Evolutionary conservation across 2,888 invertebrate genomes (phyloP), one percentile per base, ranked within the genome.

Genomic region (Drosophila quinaria): DNA sequence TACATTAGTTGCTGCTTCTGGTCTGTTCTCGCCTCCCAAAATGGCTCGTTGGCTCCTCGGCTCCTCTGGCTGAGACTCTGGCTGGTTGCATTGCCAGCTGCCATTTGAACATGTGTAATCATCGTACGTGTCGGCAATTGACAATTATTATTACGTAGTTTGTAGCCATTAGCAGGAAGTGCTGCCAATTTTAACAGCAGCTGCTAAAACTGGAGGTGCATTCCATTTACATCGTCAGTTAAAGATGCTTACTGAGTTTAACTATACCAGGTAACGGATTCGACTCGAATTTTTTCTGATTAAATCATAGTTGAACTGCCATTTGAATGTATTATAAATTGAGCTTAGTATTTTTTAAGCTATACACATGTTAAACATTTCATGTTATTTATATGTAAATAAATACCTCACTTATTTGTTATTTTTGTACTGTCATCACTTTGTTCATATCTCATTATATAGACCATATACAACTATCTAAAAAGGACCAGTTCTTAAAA

Each of bases 41-140:
- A 50, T 47, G 33, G 64, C 47, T 41, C 54, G 39, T 51, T 46
- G 47, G 49, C 44, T 55, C 54, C 33, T 51, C 29, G 13, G 5
- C 54, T 33, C 35, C 15, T 25, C 54, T 72, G 67, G 49, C 33
- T 37, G 4, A 41, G 41, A 25, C 41, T 47, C 58, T 61, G 44
- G 22, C 41, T 47, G 51, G 59, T 19, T 80, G 61, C 70, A 56
- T 37, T 54, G 47, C 70, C 84, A 87, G 80, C 80, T 80, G 80
- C 61, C 80, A 72, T 74, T 78, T 73, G 70, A 78, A 87, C 84
- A 84, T 87, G 89, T 84, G 84, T 84, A 84, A 84, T 84, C 84
- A 84, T 84, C 87, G 84, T 84, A 84, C 84, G 84, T 84, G 84
- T 89, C 72, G 87, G 89, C 84, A 84, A 89, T 84, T 84, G 84